Base-by-base conservation (phyloP, 37 sponge, comb jelly and placozoan genomes). In the Spongilla lacustris region DNA sequence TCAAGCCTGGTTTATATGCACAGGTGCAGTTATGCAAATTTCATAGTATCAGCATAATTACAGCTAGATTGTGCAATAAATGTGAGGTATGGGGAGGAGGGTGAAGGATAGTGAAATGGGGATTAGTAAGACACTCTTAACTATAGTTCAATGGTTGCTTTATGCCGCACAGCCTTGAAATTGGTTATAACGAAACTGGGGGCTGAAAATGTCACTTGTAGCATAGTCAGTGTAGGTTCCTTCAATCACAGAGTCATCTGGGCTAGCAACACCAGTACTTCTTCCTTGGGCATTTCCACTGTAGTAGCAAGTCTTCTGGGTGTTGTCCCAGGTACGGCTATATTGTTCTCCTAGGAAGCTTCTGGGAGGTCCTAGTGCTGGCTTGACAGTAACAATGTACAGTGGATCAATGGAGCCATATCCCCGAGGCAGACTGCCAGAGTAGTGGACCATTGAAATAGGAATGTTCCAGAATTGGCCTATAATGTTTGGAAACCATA, bases 221-320 rank as follows among this genome's bases (percentile, higher is more conserved):
- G 72, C 37, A 77, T 93, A 93, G 12, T 93, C 70, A 50, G 27
- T 70, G 66, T 93, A 93, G 50, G 23, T 23, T 26, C 90, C 90
- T 67, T 93, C 84, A 67, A 93, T 93, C 0, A 93, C 84, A 14
- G 93, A 83, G 76, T 85, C 89, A 58, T 36, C 29, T 0, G 35
- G 75, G 28, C 66, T 80, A 0, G 83, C 29, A 11, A 30, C 35
- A 24, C 75, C 81, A 33, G 36, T 41, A 13, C 49, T 29, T 11
- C 94, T 91, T 34, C 88, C 94, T 68, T 94, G 91, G 26, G 83
- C 83, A 28, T 88, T 81, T 9, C 94, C 94, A 50, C 38, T 83
- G 69, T 94, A 94, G 32, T 84, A 72, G 27, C 94, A 94, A 0
- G 88, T 84, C 21, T 67, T 73, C 1, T 36, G 17, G 5, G 74